These are phyloP conservation scores for Stegodyphus dumicola DNA, from an alignment of 1,140 invertebrate species.

Conservation along the genomic window DNA sequence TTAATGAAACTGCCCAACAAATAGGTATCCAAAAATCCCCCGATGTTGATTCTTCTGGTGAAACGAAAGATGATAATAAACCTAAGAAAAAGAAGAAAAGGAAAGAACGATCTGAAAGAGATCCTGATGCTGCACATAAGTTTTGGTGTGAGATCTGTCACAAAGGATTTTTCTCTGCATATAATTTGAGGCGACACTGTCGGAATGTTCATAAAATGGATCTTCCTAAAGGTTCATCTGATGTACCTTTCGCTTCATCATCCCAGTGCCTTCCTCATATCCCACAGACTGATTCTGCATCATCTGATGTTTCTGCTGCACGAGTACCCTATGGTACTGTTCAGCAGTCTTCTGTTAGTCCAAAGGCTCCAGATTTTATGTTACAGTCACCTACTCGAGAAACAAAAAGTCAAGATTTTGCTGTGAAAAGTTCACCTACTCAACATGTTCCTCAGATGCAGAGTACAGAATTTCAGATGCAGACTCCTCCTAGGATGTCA, in stretches of 20 bases:
- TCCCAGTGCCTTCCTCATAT: slow-evolving; percentile 25
- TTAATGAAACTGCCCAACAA: slow-evolving; percentile 28
- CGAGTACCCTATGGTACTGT: slow-evolving; percentile 15
- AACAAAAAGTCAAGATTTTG: slow-evolving; percentile 44
- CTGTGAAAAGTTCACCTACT: slow-evolving; percentile 33
- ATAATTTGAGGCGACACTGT: slow-evolving; percentile 55
- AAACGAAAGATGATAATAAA: slow-evolving; percentile 32
- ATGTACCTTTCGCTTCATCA: slow-evolving; percentile 35
- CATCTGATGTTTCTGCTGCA: slow-evolving; percentile 19
- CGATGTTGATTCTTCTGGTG: slow-evolving; percentile 40
- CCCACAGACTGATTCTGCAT: slow-evolving; percentile 11
- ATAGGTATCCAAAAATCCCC: slow-evolving; percentile 31
- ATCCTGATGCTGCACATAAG: slow-evolving; percentile 30
- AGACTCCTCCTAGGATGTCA: slow-evolving; percentile 31
- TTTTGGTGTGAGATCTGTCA: slow-evolving; percentile 59
- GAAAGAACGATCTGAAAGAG: slow-evolving; percentile 15
- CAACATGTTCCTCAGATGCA: slow-evolving; percentile 39
- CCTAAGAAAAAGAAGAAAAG: slow-evolving; percentile 43
- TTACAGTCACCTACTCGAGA: slow-evolving; percentile 43
- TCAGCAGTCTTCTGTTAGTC: slow-evolving; percentile 43
- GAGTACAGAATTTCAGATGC: slow-evolving; percentile 46
- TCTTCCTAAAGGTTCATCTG: slow-evolving; percentile 40
- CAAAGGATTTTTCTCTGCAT: slow-evolving; percentile 59
- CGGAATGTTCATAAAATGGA: slow-evolving; percentile 60
- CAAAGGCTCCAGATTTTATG: slow-evolving; percentile 38